Evolutionary conservation across 1,140 invertebrate genomes (phyloP).

Genomic region (Tribolium castaneum): DNA sequence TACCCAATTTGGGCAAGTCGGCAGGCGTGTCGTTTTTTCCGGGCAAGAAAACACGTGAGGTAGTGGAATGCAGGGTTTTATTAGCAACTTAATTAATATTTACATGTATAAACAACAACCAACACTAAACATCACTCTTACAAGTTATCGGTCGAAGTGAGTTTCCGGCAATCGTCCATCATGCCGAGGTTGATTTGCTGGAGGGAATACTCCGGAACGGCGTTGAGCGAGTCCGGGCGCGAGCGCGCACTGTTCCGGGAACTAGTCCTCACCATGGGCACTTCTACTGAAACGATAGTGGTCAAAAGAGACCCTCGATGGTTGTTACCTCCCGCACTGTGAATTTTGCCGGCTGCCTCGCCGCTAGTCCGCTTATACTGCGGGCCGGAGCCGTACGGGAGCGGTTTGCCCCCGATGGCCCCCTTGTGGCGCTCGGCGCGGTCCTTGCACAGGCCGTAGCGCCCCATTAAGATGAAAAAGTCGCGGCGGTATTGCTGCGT

Average conservation of each 20-base stretch:
- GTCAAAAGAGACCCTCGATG: constrained; percentile 53
- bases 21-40: no score
- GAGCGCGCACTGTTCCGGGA: constrained; percentile 48
- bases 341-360: constrained; percentile 32
- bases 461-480: constrained; percentile 74
- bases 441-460: constrained; percentile 68
- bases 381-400: constrained; percentile 53
- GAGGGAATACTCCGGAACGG: constrained; percentile 42
- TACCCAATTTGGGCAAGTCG: no score
- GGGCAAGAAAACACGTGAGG: no score
- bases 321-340: constrained; percentile 42
- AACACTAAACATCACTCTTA: constrained; percentile 36
- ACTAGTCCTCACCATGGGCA: constrained; percentile 50
- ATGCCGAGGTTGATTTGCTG: constrained; percentile 27
- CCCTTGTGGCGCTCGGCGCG: constrained; percentile 56
- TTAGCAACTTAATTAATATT: not conserved
- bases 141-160: constrained; percentile 44
- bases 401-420: constrained; percentile 60
- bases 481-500: constrained; percentile 89
- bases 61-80: not conserved
- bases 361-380: constrained; percentile 46
- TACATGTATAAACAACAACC: not conserved
- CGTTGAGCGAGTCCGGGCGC: constrained; percentile 39
- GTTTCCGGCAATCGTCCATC: constrained; percentile 36
- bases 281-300: constrained; percentile 54